A percentile compares a stretch with the other conserved stretches of the same genome.
Evolutionary conservation across 1,140 invertebrate species (phyloP).

Genomic region (Drosophila dunni): DNA sequence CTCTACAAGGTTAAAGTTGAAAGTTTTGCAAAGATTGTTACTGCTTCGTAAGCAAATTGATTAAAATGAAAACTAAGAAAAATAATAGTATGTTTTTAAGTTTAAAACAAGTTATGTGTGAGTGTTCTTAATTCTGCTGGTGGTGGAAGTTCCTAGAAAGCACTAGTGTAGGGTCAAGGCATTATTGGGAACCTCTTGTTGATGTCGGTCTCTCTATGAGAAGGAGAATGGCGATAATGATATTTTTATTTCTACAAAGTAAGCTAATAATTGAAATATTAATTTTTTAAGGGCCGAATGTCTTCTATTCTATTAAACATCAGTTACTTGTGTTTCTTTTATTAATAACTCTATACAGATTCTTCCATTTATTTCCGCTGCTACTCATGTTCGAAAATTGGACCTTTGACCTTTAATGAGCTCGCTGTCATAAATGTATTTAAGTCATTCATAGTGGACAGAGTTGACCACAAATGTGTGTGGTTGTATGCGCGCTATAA

Average conservation of each 20-base stretch:
- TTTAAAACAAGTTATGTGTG: too few species aligned
- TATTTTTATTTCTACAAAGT: too few species aligned
- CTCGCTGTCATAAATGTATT: slow-evolving; percentile 4
- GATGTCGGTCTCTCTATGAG: too few species aligned
- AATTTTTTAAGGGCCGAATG: too few species aligned
- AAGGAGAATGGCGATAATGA: too few species aligned
- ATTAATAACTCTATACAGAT: neutral
- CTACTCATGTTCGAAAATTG: neutral
- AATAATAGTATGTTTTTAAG: neutral
- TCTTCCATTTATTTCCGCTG: neutral
- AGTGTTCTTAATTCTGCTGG: too few species aligned
- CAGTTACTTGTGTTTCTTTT: neutral
- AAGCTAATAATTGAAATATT: too few species aligned
- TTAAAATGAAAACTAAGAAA: neutral
- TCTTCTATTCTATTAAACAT: too few species aligned
- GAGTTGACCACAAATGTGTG: slow-evolving; percentile 14
- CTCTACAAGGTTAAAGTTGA: neutral
- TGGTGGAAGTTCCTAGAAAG: too few species aligned
- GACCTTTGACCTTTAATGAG: slow-evolving; percentile 20
- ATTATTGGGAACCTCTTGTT: too few species aligned
- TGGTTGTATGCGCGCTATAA: slow-evolving; percentile 8
- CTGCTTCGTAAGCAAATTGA: neutral
- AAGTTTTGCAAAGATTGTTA: neutral
- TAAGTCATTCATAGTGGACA: slow-evolving; percentile 6
- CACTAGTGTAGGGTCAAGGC: too few species aligned